phyloP scores from a whole-genome alignment of 64 coral and sea anemone species.

The Actinia equina region DNA sequence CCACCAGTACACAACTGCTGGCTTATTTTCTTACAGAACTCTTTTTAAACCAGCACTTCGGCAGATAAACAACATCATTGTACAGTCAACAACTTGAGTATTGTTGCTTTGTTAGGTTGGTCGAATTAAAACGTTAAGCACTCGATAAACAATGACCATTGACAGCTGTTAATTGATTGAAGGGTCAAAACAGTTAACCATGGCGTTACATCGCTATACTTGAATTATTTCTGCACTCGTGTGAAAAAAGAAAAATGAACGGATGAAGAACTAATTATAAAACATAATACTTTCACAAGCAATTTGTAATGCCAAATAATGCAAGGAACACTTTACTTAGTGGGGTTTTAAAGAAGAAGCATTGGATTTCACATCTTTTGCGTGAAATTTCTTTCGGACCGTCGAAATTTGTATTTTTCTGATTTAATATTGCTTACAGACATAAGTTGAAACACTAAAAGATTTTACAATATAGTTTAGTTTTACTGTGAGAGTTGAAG shows the following conservation, averaged over 20 bases:
- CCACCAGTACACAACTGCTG: neutral
- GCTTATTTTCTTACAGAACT: neutral
- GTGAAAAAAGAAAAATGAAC: neutral
- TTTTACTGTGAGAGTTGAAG: too few relatives aligned
- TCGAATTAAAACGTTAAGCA: neutral
- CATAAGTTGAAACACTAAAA: neutral
- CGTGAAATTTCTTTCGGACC: neutral
- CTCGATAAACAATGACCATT: neutral
- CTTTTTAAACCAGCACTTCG: neutral
- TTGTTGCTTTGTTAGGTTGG: neutral
- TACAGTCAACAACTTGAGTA: neutral
- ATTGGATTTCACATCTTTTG: neutral
- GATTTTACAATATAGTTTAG: too few relatives aligned
- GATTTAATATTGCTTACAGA: neutral
- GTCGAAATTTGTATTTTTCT: neutral
- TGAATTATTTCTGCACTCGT: conserved; percentile 1
- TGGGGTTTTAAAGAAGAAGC: too few relatives aligned
- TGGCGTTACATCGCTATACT: neutral
- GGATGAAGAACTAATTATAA: too few relatives aligned
- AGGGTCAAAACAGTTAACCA: neutral
- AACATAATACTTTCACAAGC: too few relatives aligned
- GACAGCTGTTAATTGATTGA: neutral
- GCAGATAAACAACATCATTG: neutral
- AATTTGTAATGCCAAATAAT: too few relatives aligned
- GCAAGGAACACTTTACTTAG: too few relatives aligned